Base-by-base conservation (phyloP, 2,113 vertebrate genomes). In the Gnathochromis pfefferi region DNA sequence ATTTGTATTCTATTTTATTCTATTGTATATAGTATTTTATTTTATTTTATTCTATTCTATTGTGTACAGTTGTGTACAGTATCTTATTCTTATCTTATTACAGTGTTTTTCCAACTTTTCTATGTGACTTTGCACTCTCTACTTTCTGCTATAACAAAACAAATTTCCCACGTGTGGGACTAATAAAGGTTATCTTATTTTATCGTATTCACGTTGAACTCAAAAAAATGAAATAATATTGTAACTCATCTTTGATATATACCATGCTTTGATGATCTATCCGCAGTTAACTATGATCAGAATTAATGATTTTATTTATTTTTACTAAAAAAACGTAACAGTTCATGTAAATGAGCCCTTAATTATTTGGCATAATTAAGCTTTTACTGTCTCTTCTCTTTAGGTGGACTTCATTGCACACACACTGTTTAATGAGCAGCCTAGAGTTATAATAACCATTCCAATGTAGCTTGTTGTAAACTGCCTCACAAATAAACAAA, bases 231-330 rank as follows among this genome's bases (percentile, higher is more conserved):
- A 9, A 1, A 51, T 2, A 10, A 51, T 51, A 51, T 6, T 6
- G 9, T 53, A 53, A 54, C 9, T 54, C n/a, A 54, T 7, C 51
- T 11, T 54, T 21, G 51, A 54, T 21, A 54, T 21, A 11, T 54
- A 7, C 51, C 51, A 54, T 54, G 51, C 51, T 54, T 53, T 53
- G 49, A 2, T 53, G 19, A 53, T 2, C 49, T 54, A 54, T 54
- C 51, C 0, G 2, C n/a, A 54, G 9, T 54, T 21, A 54, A 54
- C 3, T 54, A 54, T 0, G n/a, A 12, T 12, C 40, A 40, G 3
- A 12, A 40, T 40, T 0, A 40, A 40, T 40, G 40, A 40, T 40
- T 40, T 40, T 40, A 12, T 40, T 40, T 40, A 40, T 40, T 40
- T 40, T 40, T 40, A 40, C 5, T 40, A 40, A 40, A 40, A 40